These are phyloP conservation scores for Phaetusa simplex DNA, from an alignment of 2,113 vertebrate genomes.

Conservation along the genomic window DNA sequence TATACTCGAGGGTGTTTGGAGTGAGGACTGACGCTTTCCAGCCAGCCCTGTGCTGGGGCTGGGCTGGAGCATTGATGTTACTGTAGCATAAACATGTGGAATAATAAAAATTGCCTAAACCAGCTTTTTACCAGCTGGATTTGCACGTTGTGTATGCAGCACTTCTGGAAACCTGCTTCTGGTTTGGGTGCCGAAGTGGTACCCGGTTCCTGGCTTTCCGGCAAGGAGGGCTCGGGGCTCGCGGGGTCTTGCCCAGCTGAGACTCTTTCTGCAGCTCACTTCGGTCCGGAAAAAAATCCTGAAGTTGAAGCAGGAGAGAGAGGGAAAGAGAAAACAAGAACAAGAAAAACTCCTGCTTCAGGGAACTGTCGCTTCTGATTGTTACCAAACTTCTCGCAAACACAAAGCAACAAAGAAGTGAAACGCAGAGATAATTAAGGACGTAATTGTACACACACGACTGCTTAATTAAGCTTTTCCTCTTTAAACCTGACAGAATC, in stretches of 20 bases:
- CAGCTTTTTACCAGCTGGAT: background rate
- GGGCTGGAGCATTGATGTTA: background rate
- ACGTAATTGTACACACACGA: slow-evolving; percentile 73
- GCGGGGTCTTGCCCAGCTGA: accelerated
- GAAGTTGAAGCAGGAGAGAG: background rate
- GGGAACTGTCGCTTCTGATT: background rate
- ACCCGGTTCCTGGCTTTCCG: accelerated
- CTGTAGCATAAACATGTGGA: accelerated
- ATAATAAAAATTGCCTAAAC: background rate
- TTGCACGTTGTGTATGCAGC: background rate
- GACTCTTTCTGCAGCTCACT: background rate
- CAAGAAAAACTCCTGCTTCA: background rate
- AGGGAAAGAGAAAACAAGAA: background rate
- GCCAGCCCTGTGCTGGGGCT: background rate
- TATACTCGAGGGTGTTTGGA: background rate
- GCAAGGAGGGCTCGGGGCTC: accelerated
- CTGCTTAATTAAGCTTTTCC: slow-evolving; percentile 80
- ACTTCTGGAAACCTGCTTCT: background rate
- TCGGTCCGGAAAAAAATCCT: background rate
- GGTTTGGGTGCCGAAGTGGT: accelerated
- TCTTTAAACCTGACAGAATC: slow-evolving; percentile 75
- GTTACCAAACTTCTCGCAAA: slow-evolving; percentile 65
- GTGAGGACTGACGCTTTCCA: background rate
- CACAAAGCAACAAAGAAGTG: slow-evolving; percentile 62
- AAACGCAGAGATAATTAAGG: slow-evolving; percentile 74